Base-by-base conservation (phyloP, 2,113 vertebrate species). In the Phyllopteryx taeniolatus region DNA sequence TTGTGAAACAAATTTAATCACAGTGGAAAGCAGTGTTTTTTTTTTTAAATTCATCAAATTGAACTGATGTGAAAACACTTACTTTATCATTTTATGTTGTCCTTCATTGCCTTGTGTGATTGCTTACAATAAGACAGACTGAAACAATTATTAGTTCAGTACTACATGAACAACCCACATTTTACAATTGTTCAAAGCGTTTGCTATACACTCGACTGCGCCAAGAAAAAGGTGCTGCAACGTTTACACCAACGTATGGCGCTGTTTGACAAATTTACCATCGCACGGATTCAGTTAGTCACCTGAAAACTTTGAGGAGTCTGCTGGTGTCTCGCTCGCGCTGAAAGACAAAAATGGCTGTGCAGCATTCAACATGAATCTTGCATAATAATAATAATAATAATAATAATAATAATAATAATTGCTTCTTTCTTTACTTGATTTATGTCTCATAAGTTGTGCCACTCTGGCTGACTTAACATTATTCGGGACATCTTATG, bases 251-350 rank as follows among this genome's bases (percentile, higher is more conserved):
- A 88, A 35, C 10, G 53, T 1, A 8, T 43, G 80, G 83, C 33
- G 49, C 76, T 85, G 74, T 86, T 86, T 80, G 75, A 51, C 65
- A 69, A 49, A 67, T 42, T 79, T 82, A 66, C 22, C 65, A 53
- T 19, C 54, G 57, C 46, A 76, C 54, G 27, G 66, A n/a, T 66
- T 67, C 46, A 20, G 35, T 61, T 73, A 67, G 81, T 87, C 75
- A 74, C 69, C 15, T 42, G 33, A 49, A 73, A 86, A 89, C 79
- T 85, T 84, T 74, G 54, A 76, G 72, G 74, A 54, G 79, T 65
- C 12, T 65, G 63, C 73, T 85, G 83, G 75, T 74, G 74, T 8
- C 57, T 70, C 19, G 63, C 35, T 39, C 0, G 47, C 47, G 71
- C 70, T 79, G 78, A 68, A 64, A 77, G 59, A 67, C 71, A 78